Conservation (phyloP, 2,888 invertebrate genomes). For the Drosophila kanekoi region DNA sequence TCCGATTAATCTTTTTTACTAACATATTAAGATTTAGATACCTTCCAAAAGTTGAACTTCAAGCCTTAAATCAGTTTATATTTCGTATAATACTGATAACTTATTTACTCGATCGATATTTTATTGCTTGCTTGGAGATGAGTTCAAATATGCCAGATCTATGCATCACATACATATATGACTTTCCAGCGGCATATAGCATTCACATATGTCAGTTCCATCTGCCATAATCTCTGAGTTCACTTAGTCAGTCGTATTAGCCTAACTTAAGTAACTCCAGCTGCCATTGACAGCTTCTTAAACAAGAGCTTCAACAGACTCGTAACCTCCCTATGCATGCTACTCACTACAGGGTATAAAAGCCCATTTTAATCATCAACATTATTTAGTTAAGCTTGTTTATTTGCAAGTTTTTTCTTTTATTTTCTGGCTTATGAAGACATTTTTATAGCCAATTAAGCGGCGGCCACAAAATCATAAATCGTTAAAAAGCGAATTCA, state of each 20-base stretch:
- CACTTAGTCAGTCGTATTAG: neutral
- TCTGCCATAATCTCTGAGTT: neutral
- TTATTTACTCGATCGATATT: no score
- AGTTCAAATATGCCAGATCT: no score
- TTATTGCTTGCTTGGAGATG: no score
- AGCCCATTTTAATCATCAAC: constrained; percentile 28
- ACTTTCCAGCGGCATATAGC: neutral
- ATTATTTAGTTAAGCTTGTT: constrained; percentile 40
- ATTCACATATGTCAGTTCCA: neutral
- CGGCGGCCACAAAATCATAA: constrained; percentile 67
- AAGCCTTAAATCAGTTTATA: no score
- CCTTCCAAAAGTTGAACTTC: no score
- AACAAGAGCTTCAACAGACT: no score
- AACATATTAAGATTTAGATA: no score
- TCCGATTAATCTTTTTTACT: no score
- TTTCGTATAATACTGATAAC: no score
- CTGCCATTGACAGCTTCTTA: neutral
- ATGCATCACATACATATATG: no score
- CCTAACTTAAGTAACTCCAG: neutral
- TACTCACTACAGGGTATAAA: neutral
- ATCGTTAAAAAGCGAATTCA: constrained; percentile 63
- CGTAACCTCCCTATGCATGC: neutral
- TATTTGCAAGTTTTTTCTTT: constrained; percentile 50
- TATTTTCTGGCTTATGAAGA: constrained; percentile 68
- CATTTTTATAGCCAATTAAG: constrained; percentile 81